Evolutionary conservation across 2,888 invertebrate genomes (phyloP).

Genomic region (Notocelia uddmanniana): DNA sequence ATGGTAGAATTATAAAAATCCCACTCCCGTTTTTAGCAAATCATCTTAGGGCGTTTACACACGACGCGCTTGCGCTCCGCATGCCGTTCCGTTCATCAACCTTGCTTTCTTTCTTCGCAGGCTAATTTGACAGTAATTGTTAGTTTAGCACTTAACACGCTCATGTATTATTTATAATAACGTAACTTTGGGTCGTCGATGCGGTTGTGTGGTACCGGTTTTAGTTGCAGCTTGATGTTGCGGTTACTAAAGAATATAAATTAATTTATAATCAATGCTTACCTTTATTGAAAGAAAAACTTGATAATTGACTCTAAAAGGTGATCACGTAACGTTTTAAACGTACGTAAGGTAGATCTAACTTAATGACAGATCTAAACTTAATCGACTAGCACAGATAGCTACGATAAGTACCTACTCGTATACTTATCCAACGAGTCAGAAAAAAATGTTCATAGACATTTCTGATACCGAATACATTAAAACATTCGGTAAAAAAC

Average conservation of each 20-base stretch:
- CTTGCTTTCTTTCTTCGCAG: constrained; percentile 54
- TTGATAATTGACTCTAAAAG: too few species aligned
- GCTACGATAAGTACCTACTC: too few species aligned
- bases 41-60: constrained; percentile 44
- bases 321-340: not conserved
- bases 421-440: too few species aligned
- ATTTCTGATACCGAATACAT: too few species aligned
- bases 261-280: too few species aligned
- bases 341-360: not conserved
- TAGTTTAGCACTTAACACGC: constrained; percentile 37
- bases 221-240: not conserved
- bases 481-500: too few species aligned
- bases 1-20: too few species aligned
- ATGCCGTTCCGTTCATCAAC: constrained; percentile 61
- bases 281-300: too few species aligned
- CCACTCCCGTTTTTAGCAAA: too few species aligned
- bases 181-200: constrained; percentile 17
- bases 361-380: too few species aligned
- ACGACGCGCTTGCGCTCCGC: constrained; percentile 44
- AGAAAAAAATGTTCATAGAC: too few species aligned
- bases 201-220: constrained; percentile 5
- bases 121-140: constrained; percentile 54
- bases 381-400: too few species aligned
- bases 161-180: constrained; percentile 39
- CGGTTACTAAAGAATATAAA: not conserved